Evolutionary conservation across 2,797 vertebrate species (phyloP), one percentile per base, ranked within the genome.

Genomic region (Chelon auratus): DNA sequence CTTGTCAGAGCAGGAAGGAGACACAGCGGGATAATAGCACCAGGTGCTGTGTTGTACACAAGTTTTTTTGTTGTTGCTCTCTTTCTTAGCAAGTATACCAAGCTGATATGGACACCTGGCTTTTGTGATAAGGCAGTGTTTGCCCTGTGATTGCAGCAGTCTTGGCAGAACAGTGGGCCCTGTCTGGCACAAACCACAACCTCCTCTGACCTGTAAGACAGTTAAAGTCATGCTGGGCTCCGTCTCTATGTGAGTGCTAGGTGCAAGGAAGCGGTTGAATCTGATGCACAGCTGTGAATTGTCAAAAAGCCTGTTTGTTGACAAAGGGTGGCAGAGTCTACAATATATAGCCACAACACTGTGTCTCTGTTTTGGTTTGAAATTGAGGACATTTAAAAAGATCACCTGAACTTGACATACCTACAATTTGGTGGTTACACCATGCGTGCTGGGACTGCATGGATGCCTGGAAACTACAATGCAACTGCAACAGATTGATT

Each of bases 51-150:
- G 89, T 89, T 84, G 78, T 87, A 92, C 90, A 91, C 87, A 80
- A 43, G 66, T 72, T 86, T 82, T 82, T 53, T 72, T 81, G 87
- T 83, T 89, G 89, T 89, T 86, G 80, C 74, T 80, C 55, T 9
- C 81, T 70, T 80, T 87, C 77, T 79, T 77, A 60, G 75, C 77
- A 80, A 77, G 72, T 80, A 61, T 54, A 82, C 72, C 85, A 82
- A 86, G 86, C 92, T 89, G 89, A 84, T 88, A 68, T 47, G 72
- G 89, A 89, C 91, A 92, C 88, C 87, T 93, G 91, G 88, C 75
- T 81, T 73, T 52, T 86, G 80, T 89, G 80, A 88, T 84, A 83
- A 77, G 80, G 78, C 59, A 50, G 77, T 68, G 61, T 81, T 43
- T 72, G 82, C 78, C 67, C 75, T 22, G 51, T 83, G 77, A 87